These are phyloP conservation scores for Kryptolebias ocellatus DNA, from an alignment of 2,797 vertebrate genomes.

Conservation along the genomic window DNA sequence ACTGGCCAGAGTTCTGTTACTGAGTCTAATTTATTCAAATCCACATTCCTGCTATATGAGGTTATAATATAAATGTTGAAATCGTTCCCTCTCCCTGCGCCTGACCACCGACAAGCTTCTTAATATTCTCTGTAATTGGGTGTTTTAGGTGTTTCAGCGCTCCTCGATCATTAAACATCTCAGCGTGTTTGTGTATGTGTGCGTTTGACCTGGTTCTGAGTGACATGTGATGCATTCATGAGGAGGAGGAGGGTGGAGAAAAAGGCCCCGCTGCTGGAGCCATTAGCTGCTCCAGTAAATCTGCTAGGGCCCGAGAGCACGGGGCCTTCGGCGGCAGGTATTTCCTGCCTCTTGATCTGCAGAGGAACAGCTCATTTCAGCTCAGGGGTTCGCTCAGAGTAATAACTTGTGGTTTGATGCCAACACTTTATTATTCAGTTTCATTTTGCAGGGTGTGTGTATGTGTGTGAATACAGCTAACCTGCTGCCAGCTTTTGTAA, in stretches of 20 bases:
- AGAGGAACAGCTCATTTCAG: slow-evolving; percentile 70
- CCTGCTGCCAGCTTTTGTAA: slow-evolving; percentile 27
- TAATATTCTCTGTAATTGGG: neutral
- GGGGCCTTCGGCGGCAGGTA: slow-evolving; percentile 70
- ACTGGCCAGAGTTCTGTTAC: neutral
- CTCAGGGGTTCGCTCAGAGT: slow-evolving; percentile 70
- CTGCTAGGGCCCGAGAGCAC: slow-evolving; percentile 62
- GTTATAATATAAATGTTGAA: neutral
- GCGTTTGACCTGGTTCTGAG: slow-evolving; percentile 10
- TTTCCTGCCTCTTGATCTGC: slow-evolving; percentile 83
- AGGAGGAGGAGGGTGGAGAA: slow-evolving; percentile 46
- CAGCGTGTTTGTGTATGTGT: neutral
- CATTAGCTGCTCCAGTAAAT: slow-evolving; percentile 76
- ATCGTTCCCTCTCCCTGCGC: no score
- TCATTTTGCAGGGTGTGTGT: slow-evolving; percentile 39
- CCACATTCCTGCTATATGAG: neutral
- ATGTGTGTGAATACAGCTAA: slow-evolving; percentile 14
- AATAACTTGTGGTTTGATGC: slow-evolving; percentile 76
- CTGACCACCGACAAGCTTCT: neutral
- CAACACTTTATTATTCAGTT: slow-evolving; percentile 78
- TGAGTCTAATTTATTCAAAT: no score
- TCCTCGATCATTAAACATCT: neutral
- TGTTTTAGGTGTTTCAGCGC: neutral
- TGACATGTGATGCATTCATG: slow-evolving; percentile 61
- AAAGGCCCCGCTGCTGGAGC: slow-evolving; percentile 59